Conservation (phyloP, 2,888 invertebrate genomes). For the Caenorhabditis sp. region DNA sequence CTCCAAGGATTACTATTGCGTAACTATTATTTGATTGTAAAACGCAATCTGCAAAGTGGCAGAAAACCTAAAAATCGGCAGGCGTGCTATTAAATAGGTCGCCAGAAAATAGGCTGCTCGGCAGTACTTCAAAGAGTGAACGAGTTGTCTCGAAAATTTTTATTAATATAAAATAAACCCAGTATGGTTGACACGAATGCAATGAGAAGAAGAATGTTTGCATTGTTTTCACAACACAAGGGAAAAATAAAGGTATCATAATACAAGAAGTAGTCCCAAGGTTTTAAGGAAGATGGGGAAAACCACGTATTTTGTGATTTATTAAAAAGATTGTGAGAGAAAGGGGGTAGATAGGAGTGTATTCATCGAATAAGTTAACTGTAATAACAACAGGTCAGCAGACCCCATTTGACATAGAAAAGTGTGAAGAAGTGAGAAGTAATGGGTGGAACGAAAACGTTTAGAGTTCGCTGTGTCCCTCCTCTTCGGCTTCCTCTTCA, state of each 20-base stretch:
- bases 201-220: conserved; percentile 43
- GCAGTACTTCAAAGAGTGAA: too few species aligned
- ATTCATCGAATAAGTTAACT: conserved; percentile 4
- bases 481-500: conserved; percentile 67
- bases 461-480: conserved; percentile 60
- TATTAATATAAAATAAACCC: conserved; percentile 35
- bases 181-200: conserved; percentile 49
- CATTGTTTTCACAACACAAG: conserved; percentile 41
- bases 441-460: not conserved
- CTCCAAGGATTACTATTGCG: too few species aligned
- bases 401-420: conserved; percentile 15
- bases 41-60: too few species aligned
- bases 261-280: conserved; percentile 5
- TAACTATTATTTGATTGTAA: too few species aligned
- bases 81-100: too few species aligned
- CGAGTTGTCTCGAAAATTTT: conserved; percentile 4
- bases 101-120: too few species aligned
- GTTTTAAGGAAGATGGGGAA: not conserved
- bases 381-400: conserved; percentile 32
- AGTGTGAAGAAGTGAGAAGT: not conserved
- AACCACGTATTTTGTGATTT: conserved; percentile 11
- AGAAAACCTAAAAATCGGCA: too few species aligned
- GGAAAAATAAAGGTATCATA: conserved; percentile 13
- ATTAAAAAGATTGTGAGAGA: not conserved
- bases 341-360: not conserved